Evolutionary conservation across 2,113 vertebrate genomes (phyloP), one percentile per base, ranked within the genome.

Genomic region (Dendropsophus ebraccatus): DNA sequence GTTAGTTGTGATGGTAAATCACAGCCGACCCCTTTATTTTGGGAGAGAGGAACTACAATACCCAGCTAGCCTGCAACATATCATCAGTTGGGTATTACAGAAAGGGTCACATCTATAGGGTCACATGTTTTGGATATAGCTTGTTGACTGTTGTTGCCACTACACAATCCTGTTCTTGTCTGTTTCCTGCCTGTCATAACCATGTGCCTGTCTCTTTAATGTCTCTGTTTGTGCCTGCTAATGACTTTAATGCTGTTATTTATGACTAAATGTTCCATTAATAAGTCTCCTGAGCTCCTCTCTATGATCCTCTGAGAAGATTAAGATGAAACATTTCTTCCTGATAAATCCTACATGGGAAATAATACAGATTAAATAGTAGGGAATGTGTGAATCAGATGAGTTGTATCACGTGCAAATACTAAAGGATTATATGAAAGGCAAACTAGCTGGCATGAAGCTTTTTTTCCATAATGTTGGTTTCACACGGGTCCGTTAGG

Each of bases 301-400:
- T 56, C 50, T 21, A 37, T 58, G 76, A 35, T 19, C 30, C 52
- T 79, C 17, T 82, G 80, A 70, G 47, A 69, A 52, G 62, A 82
- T 69, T 82, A 82, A 70, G 62, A 82, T 50, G 45, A 82, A 82
- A 70, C n/a, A 23, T 70, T 70, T 69, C 58, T 70, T 25, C 32
- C 8, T 49, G 60, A 30, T 82, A 50, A 70, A 25, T 82, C 62
- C 28, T 69, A 49, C 80, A 30, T 82, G 80, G 13, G 80, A 82
- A 82, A 70, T 47, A 82, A 30, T 50, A 21, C 19, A 21, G 37
- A 45, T 65, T 65, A 28, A 69, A 35, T 69, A 67, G 49, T 30
- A 49, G 17, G 16, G 62, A 65, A 82, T 25, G 80, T 70, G 80
- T 50, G 80, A 69, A 69, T 37, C n/a, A 28, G 23, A 69, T 21